These are phyloP conservation scores for Lagenorhynchus albirostris DNA, from an alignment of 2,113 vertebrate genomes.

Conservation along the genomic window DNA sequence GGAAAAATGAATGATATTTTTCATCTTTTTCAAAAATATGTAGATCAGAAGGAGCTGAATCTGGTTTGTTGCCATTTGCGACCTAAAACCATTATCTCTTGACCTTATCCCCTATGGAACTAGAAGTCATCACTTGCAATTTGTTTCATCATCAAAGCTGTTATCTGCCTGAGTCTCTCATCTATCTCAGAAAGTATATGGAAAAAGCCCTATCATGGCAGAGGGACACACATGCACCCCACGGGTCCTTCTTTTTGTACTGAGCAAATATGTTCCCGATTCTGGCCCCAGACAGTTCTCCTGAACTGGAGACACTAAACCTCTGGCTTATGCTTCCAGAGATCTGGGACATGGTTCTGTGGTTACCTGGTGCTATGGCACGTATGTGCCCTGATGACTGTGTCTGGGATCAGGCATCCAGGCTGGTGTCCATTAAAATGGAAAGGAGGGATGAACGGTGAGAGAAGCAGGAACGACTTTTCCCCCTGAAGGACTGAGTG, in stretches of 20 bases:
- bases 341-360: background rate
- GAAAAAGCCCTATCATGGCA: background rate
- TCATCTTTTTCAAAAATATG: conserved; percentile 11
- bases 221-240: background rate
- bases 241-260: background rate
- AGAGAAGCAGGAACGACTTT: background rate
- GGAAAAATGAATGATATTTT: conserved; percentile 11
- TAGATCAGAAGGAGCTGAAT: background rate
- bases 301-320: background rate
- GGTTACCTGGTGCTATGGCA: background rate
- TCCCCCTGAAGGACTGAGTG: background rate
- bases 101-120: background rate
- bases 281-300: background rate
- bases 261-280: background rate
- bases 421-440: background rate
- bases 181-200: background rate
- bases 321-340: background rate
- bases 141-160: background rate
- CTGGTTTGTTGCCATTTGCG: background rate
- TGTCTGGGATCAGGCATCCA: background rate
- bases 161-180: background rate
- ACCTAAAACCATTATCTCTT: background rate
- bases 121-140: background rate
- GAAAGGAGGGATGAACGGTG: background rate
- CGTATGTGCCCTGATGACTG: background rate